Evolutionary conservation across 2,113 vertebrate genomes (phyloP).

Genomic region (Cheirogaleus medius): DNA sequence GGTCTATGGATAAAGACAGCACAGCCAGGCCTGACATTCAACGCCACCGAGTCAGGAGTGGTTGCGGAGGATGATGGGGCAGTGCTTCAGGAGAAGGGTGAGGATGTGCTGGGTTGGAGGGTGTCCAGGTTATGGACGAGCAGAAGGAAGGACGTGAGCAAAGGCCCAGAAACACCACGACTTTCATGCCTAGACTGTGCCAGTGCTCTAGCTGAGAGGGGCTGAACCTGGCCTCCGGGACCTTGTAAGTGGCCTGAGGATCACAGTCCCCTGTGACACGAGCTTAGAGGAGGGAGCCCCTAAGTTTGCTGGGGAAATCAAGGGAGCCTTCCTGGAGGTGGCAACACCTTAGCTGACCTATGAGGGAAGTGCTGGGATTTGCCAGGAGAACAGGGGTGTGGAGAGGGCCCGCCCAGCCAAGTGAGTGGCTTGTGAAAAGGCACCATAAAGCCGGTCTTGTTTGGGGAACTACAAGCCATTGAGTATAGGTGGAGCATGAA

Average conservation of each 20-base stretch:
- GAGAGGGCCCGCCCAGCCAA: not conserved
- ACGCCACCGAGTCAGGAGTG: not conserved
- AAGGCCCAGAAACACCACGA: not conserved
- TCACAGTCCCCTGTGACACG: not conserved
- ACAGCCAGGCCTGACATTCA: not conserved
- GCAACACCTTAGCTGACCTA: not conserved
- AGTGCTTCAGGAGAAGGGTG: not conserved
- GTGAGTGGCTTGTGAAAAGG: not conserved
- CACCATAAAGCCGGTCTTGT: not conserved
- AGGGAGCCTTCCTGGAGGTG: not conserved
- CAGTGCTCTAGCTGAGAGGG: not conserved
- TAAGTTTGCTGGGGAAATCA: not conserved
- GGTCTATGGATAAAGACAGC: not conserved
- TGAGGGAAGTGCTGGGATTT: not conserved
- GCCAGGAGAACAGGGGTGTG: not conserved
- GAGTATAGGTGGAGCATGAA: not conserved
- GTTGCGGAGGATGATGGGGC: not conserved
- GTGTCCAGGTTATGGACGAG: accelerated
- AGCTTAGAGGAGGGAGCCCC: not conserved
- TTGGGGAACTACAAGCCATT: not conserved
- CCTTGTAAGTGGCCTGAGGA: not conserved
- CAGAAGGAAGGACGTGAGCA: not conserved
- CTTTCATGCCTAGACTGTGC: accelerated
- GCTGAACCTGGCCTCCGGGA: not conserved
- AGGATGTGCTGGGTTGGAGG: not conserved